phyloP scores from a whole-genome alignment of 2,888 invertebrate genomes.

The Zhuqinia jingwanae region DNA sequence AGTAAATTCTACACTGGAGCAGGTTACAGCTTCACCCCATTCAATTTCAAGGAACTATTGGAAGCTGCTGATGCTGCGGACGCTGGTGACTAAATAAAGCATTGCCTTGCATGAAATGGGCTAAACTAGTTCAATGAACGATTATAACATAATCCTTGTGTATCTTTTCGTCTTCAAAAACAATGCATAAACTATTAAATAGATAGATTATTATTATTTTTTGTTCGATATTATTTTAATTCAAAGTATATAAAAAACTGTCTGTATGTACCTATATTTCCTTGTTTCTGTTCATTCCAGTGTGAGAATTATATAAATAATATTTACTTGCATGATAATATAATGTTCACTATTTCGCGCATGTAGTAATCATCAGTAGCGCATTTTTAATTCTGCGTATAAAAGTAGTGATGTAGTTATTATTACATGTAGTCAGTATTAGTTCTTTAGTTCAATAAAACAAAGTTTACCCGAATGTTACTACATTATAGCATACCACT shows the following conservation, averaged over 20 bases:
- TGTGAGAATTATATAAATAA: not conserved
- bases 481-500: no score
- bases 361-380: no score
- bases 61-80: constrained; percentile 84
- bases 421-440: no score
- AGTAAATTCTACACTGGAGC: constrained; percentile 97
- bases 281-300: not conserved
- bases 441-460: no score
- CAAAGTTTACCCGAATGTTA: no score
- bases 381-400: no score
- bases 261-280: not conserved
- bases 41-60: constrained; percentile 93
- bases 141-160: not conserved
- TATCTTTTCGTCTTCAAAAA: not conserved
- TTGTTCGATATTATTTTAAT: not conserved
- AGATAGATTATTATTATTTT: not conserved
- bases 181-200: not conserved
- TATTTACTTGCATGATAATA: no score
- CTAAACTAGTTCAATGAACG: not conserved
- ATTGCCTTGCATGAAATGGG: not conserved
- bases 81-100: no score
- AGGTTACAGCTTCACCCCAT: constrained; percentile 96
- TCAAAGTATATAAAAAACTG: not conserved
- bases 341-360: no score
- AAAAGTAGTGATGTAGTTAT: no score